Base-by-base conservation (phyloP, 2,113 vertebrate species). In the Pseudopipra pipra region DNA sequence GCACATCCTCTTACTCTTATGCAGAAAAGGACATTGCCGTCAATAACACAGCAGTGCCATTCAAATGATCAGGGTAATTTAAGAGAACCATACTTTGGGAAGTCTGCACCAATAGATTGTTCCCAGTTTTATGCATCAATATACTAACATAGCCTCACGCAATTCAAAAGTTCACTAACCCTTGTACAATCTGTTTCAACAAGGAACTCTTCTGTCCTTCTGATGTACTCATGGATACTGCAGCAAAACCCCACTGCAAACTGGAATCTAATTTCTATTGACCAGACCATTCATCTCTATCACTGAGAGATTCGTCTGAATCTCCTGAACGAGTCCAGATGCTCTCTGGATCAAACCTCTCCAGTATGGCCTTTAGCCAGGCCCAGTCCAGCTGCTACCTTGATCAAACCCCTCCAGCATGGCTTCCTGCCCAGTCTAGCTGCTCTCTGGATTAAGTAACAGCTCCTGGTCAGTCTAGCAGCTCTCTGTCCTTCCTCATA, bases 381-480 rank as follows among this genome's bases (percentile, higher is more conserved):
- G 73, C 62, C 62, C 73, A 85, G 91, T 95, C 91, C 95, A 96
- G 95, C 89, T 97, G 95, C 84, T 91, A 84, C 62, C 73, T 94
- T 56, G 70, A 95, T 96, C 89, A 86, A 93, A 82, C 62, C 62
- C 77, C 66, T 94, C 55, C 66, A 94, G 58, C 66, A 58, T 87
- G 94, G 96, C 91, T 94, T 81, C 47, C 71, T 85, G 93, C 94
- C 95, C 74, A 91, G 41, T 65, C 70, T 39, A 93, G 93, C 81
- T 94, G 95, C 62, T 94, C 89, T 35, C 49, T 87, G 74, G 74
- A 93, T 85, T 70, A 91, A 95, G 37, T 78, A 87, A 74, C 80
- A 85, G 77, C 65, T 94, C 86, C 86, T 84, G 76, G 80, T 83
- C 85, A 85, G 37, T 18, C 67, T 91, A 93, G 73, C 33, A 91